Conservation (phyloP, 2,888 invertebrate genomes). For the Dolomedes plantarius region DNA sequence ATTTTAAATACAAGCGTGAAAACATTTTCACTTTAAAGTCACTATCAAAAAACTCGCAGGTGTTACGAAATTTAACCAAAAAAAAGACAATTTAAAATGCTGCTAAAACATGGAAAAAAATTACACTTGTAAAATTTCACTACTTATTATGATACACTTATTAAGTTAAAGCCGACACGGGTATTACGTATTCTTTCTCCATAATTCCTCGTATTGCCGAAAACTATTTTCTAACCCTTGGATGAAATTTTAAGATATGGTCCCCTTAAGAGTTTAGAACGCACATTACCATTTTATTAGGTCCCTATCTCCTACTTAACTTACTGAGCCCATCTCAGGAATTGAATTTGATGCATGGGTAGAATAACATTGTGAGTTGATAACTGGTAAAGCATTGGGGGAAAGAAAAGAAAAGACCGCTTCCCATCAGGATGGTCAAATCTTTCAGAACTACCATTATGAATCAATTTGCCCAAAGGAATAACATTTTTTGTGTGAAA, state of each 20-base stretch:
- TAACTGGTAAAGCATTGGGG: neutral
- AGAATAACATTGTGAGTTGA: neutral
- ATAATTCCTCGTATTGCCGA: no score
- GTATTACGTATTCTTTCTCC: no score
- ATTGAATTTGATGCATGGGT: slow-evolving; percentile 1
- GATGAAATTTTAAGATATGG: neutral
- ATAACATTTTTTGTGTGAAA: neutral
- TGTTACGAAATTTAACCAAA: no score
- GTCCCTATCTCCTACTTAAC: neutral
- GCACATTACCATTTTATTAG: neutral
- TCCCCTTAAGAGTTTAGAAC: neutral
- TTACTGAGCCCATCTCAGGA: neutral
- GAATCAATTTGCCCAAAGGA: neutral
- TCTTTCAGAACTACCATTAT: neutral
- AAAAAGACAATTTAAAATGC: no score
- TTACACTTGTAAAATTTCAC: no score
- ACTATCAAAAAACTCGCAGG: no score
- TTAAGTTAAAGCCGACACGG: no score
- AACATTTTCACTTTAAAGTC: no score
- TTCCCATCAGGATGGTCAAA: neutral
- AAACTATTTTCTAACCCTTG: no score
- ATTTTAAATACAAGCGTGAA: no score
- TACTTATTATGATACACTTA: no score
- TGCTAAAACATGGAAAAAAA: no score
- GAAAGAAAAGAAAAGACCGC: neutral